Evolutionary conservation across 2,888 invertebrate genomes (phyloP), one percentile per base, ranked within the genome.

Genomic region (Phaedon cochleariae): DNA sequence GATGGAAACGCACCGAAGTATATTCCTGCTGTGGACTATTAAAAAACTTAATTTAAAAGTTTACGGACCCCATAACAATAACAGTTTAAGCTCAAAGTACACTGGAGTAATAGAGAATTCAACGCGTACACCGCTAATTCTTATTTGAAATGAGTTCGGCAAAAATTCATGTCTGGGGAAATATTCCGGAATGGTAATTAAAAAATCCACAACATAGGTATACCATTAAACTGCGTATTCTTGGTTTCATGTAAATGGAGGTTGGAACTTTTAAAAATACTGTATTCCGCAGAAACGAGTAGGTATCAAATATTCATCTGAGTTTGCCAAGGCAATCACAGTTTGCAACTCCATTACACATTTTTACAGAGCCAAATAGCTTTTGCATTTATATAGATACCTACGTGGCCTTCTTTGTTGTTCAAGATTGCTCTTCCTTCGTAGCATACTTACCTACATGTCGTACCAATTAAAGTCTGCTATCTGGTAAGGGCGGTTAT

Each of bases 81-180:
- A 73, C 73, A 71, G 69, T 72, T 75, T 72, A 73, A 67, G 65
- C 68, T 53, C 67, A 67, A 68, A 58, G 59, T 58, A 53, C 66
- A 64, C 67, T n/a, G 45, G 67, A 60, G 76, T 76, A 72, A 75
- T 79, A 74, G 77, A 78, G 70, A 76, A 78, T 77, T 76, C 77
- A 77, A 64, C 64, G 72, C 69, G 69, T 73, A 73, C 69, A 68
- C 71, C 74, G 76, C 74, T 79, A 80, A 79, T 80, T 80, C 78
- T 79, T 79, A 79, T 77, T 77, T 75, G 77, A 77, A 79, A 81
- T 77, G 79, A 79, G 79, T 77, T 80, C 74, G 72, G 76, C 73
- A 79, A 79, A 81, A 81, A 80, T 79, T 77, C 74, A 76, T 73
- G 79, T 79, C 79, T 77, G 65, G 79, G 79, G 79, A 79, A 78